Conservation (phyloP, 2,888 invertebrate species). For the Eledona agricola region DNA sequence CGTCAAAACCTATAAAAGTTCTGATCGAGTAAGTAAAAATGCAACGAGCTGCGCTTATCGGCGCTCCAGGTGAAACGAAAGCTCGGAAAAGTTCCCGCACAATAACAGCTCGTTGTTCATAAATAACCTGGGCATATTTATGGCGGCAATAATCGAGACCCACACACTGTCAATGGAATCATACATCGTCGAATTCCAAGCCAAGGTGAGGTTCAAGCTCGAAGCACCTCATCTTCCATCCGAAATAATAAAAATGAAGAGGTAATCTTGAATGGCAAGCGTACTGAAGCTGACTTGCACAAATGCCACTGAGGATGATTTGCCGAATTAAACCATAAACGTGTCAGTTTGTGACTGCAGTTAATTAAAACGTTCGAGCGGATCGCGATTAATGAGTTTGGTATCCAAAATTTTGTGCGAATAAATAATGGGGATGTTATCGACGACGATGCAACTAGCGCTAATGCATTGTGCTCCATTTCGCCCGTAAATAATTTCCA, state of each 20-base stretch:
- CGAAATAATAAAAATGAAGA: background rate
- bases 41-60: no score
- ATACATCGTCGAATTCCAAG: slow-evolving; percentile 43
- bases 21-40: no score
- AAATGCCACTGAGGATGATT: slow-evolving; percentile 13
- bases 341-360: slow-evolving; percentile 17
- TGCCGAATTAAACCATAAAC: slow-evolving; percentile 9
- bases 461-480: no score
- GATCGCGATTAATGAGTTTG: slow-evolving; percentile 8
- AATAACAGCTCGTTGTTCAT: slow-evolving; percentile 12
- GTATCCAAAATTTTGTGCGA: slow-evolving; percentile 3
- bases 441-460: slow-evolving; percentile 2
- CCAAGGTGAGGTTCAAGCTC: slow-evolving; percentile 35
- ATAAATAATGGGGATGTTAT: no score
- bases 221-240: slow-evolving; percentile 9
- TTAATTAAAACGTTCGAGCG: slow-evolving; percentile 10
- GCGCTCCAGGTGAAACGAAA: no score
- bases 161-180: slow-evolving; percentile 49
- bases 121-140: slow-evolving; percentile 46
- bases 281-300: slow-evolving; percentile 14
- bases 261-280: slow-evolving; percentile 1
- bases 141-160: slow-evolving; percentile 47
- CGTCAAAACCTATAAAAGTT: no score
- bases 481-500: no score
- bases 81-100: slow-evolving; percentile 8